phyloP scores from a whole-genome alignment of 1,140 invertebrate genomes.

The Nomia melanderi region DNA sequence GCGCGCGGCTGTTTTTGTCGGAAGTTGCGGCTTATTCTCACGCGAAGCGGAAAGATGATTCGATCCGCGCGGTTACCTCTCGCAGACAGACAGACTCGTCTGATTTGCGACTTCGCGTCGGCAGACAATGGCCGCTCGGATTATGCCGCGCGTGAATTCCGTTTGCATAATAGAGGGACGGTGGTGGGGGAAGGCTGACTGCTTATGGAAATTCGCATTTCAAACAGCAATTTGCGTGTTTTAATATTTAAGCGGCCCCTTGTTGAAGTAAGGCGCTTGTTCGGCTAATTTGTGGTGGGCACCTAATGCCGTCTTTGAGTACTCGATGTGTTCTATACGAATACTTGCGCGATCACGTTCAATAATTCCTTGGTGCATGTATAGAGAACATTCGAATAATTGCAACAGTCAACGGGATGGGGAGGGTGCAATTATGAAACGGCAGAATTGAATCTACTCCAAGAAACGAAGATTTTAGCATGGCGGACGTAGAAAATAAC shows the following conservation, averaged over 20 bases:
- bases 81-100: neutral
- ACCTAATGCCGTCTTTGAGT: too few species aligned
- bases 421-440: too few species aligned
- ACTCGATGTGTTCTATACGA: too few species aligned
- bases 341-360: too few species aligned
- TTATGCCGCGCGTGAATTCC: neutral
- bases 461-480: too few species aligned
- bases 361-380: too few species aligned
- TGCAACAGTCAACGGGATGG: too few species aligned
- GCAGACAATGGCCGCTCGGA: neutral
- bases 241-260: neutral
- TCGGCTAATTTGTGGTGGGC: too few species aligned
- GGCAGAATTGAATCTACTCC: too few species aligned
- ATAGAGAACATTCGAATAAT: too few species aligned
- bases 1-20: neutral
- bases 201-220: conserved; percentile 17
- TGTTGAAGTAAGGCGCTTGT: neutral
- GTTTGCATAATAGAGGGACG: too few species aligned
- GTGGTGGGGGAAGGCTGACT: neutral
- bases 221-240: conserved; percentile 20
- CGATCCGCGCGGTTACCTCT: neutral
- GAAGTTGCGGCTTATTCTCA: conserved; percentile 2
- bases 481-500: too few species aligned
- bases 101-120: neutral
- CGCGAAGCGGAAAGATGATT: neutral